phyloP scores from a whole-genome alignment of 23 tunicate species.

The Trididemnum clinides region DNA sequence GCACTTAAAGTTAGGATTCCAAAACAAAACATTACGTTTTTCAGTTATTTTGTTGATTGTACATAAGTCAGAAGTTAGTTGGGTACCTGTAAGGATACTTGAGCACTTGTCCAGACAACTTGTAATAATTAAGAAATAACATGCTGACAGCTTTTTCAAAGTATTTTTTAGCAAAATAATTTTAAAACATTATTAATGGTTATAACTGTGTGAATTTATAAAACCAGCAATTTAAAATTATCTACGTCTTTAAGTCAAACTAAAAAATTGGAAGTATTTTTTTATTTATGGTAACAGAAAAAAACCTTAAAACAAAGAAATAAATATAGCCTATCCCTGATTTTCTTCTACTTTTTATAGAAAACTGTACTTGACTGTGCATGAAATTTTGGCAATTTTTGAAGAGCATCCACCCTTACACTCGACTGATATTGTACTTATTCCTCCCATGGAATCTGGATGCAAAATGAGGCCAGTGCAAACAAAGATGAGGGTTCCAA shows the following conservation, averaged over 20 bases:
- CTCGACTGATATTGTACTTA: background rate
- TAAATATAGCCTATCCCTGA: too few species aligned
- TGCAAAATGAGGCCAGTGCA: background rate
- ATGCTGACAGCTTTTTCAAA: too few species aligned
- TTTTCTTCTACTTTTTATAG: too few species aligned
- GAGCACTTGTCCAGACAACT: background rate
- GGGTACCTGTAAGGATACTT: background rate
- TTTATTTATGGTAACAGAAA: too few species aligned
- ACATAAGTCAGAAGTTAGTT: background rate
- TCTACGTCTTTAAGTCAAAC: too few species aligned
- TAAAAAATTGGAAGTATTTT: too few species aligned
- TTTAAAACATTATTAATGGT: too few species aligned
- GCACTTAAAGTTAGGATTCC: background rate
- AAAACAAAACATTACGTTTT: background rate
- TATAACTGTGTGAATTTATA: too few species aligned
- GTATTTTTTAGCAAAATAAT: too few species aligned
- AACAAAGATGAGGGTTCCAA: background rate
- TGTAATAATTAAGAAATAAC: background rate
- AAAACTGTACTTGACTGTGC: background rate
- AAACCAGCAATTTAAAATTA: too few species aligned
- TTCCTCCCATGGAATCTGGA: background rate
- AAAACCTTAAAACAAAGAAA: too few species aligned
- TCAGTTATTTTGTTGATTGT: background rate
- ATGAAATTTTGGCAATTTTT: background rate
- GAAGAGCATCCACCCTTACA: background rate